Conservation (phyloP, 2,888 invertebrate species). For the Metellina segmentata region DNA sequence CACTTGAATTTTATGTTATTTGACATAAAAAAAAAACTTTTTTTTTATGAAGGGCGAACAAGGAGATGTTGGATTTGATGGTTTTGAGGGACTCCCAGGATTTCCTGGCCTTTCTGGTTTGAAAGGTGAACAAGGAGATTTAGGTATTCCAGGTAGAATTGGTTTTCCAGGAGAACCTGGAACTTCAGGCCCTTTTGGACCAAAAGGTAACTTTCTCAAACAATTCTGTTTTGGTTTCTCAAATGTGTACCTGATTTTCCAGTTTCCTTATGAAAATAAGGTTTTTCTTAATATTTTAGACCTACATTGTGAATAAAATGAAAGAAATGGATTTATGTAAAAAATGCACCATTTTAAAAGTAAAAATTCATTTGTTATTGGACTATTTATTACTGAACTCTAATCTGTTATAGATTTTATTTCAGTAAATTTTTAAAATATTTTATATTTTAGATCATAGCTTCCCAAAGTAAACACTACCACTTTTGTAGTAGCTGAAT, state of each 20-base stretch:
- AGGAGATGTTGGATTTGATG: constrained; percentile 71
- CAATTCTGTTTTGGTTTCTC: no score
- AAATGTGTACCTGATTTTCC: no score
- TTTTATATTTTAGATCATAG: no score
- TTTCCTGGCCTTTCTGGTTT: constrained; percentile 59
- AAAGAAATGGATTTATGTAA: no score
- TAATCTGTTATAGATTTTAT: no score
- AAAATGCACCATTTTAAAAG: neutral
- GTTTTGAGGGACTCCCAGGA: constrained; percentile 70
- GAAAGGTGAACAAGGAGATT: constrained; percentile 77
- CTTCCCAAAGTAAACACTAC: no score
- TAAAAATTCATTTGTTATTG: neutral
- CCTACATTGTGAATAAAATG: no score
- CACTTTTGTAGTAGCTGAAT: no score
- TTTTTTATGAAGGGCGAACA: constrained; percentile 53
- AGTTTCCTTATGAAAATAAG: no score
- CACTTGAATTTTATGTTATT: neutral
- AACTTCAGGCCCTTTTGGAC: constrained; percentile 62
- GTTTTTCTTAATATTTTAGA: no score
- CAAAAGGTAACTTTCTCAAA: constrained; percentile 43
- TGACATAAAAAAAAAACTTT: neutral
- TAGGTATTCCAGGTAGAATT: constrained; percentile 78
- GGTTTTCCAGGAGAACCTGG: constrained; percentile 79
- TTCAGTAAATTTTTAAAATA: no score
- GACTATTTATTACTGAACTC: no score